Conservation (phyloP, 2,888 invertebrate genomes). For the Melipona bicolor region DNA sequence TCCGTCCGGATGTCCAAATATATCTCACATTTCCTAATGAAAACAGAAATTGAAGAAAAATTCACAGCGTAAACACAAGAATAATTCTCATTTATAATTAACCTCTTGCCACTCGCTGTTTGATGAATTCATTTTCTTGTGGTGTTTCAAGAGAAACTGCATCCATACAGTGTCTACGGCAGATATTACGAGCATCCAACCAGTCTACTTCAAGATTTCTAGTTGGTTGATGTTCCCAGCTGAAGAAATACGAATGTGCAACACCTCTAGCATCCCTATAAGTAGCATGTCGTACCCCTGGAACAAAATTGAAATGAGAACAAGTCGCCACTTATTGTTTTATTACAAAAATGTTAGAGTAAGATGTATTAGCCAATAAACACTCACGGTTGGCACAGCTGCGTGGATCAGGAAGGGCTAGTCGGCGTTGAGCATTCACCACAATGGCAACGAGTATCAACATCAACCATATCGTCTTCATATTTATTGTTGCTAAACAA, state of each 20-base stretch:
- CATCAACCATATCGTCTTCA: constrained; percentile 50
- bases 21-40: constrained; percentile 86
- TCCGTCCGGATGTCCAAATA: constrained; percentile 96
- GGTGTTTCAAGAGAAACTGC: constrained; percentile 95
- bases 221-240: constrained; percentile 94
- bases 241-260: constrained; percentile 96
- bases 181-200: constrained; percentile 96
- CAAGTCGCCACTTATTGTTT: background rate
- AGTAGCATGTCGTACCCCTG: constrained; percentile 94
- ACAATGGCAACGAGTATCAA: constrained; percentile 87
- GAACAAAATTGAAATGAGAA: constrained; percentile 34
- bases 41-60: background rate
- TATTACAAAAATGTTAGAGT: background rate
- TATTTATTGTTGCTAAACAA: constrained; percentile 23
- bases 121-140: constrained; percentile 95
- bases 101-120: constrained; percentile 90
- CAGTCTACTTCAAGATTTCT: constrained; percentile 94
- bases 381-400: constrained; percentile 95
- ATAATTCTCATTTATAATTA: background rate
- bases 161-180: constrained; percentile 97
- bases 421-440: constrained; percentile 91
- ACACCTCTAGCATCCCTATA: constrained; percentile 95
- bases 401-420: constrained; percentile 94
- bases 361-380: background rate
- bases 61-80: background rate